These are phyloP conservation scores for Agriopis aurantiaria DNA, from an alignment of 2,888 invertebrate species.

Conservation along the genomic window DNA sequence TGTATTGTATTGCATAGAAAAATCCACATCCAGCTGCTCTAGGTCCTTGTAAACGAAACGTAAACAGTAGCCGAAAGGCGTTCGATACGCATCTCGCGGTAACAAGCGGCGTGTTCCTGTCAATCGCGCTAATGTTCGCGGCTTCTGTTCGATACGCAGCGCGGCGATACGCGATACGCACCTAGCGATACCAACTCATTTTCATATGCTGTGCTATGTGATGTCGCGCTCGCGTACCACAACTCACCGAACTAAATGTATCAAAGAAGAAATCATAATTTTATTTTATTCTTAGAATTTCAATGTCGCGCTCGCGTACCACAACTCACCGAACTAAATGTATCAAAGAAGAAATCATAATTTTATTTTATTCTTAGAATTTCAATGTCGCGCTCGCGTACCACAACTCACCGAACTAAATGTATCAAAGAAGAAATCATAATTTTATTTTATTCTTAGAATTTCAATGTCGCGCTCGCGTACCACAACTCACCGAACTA, in stretches of 20 bases:
- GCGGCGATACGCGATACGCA: constrained; percentile 35
- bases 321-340: too few relatives aligned
- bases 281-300: too few relatives aligned
- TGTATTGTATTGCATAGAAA: too few relatives aligned
- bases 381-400: neutral
- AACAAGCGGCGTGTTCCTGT: constrained; percentile 82
- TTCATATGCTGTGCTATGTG: neutral
- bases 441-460: too few relatives aligned
- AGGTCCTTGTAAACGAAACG: constrained; percentile 63
- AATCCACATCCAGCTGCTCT: constrained; percentile 54
- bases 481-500: too few relatives aligned
- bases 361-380: too few relatives aligned
- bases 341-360: too few relatives aligned
- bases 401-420: too few relatives aligned
- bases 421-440: too few relatives aligned
- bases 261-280: too few relatives aligned
- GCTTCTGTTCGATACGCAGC: constrained; percentile 44
- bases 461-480: neutral
- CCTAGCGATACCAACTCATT: constrained; percentile 31
- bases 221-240: neutral
- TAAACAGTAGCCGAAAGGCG: constrained; percentile 80
- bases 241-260: too few relatives aligned
- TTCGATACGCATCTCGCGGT: constrained; percentile 83
- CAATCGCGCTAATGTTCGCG: constrained; percentile 80
- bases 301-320: neutral